phyloP scores from a whole-genome alignment of 2,797 vertebrate species.

The Chaunax sp. region DNA sequence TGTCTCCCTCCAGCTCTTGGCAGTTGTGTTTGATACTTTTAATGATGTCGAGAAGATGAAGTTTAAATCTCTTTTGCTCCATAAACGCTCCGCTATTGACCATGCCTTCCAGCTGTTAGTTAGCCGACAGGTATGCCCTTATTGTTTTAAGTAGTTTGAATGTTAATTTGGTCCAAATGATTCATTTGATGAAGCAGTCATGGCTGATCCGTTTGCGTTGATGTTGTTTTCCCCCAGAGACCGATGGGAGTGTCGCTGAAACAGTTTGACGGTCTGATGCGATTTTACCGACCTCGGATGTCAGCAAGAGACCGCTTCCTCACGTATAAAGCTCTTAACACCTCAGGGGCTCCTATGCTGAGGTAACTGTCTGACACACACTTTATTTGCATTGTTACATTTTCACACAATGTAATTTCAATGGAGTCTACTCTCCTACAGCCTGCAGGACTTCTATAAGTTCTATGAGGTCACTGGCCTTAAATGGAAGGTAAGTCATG shows the following conservation, averaged over 20 bases:
- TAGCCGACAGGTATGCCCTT: constrained; percentile 87
- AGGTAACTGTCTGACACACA: constrained; percentile 78
- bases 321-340: constrained; percentile 94
- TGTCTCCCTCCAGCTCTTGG: constrained; percentile 87
- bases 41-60: constrained; percentile 98
- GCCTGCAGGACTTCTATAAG: constrained; percentile 94
- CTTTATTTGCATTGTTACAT: not conserved
- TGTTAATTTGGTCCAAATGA: not conserved
- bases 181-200: not conserved
- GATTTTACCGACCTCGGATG: constrained; percentile 94
- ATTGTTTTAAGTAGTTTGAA: not conserved
- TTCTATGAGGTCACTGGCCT: constrained; percentile 96
- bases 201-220: not conserved
- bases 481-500: constrained; percentile 91
- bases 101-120: constrained; percentile 92
- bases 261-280: constrained; percentile 96
- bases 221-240: constrained; percentile 78
- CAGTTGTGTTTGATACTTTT: constrained; percentile 98
- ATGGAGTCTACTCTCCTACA: constrained; percentile 67
- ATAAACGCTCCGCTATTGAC: constrained; percentile 93
- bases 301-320: constrained; percentile 91
- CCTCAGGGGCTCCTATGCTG: constrained; percentile 87
- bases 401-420: constrained; percentile 5
- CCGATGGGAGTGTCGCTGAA: constrained; percentile 91
- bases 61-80: constrained; percentile 95